Base-by-base conservation (phyloP, 2,113 vertebrate species). In the Boulengeromyrus knoepffleri region DNA sequence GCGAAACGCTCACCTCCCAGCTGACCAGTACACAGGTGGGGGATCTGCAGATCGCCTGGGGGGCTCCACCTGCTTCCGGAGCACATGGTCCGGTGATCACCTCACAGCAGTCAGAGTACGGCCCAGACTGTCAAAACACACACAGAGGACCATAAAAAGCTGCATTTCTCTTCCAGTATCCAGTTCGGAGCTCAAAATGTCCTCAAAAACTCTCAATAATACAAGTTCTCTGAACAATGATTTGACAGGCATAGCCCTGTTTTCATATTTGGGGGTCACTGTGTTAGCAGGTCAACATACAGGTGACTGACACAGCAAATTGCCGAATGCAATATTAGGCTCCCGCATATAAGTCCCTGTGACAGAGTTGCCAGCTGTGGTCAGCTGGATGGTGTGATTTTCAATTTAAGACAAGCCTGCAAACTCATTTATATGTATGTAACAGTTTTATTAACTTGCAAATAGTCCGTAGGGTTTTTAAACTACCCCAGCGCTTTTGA, bases 1-100 rank as follows among this genome's bases (percentile, higher is more conserved):
- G 21, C 2, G 31, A 87, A 17, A 24, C 0, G 13, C 96, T 96
- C 96, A 99, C 98, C 96, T 99, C 98, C 98, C 98, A 99, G 0
- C 95, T 97, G 91, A 99, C 95, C 88, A 98, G 96, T 88, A 97
- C 97, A 94, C 97, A 99, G 0, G 97, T 97, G 89, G 98, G 97
- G 90, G 98, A 99, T 92, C 95, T 98, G 95, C 97, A 99, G 0
- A 91, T 91, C 89, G 97, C 96, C 83, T 97, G 96, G 90, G 98
- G 98, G 66, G 96, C 91, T 89, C 92, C 97, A 95, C 98, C 99
- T 24, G 96, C 96, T 92, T 99, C 98, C 24, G 98, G 98, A 66
- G 97, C 97, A 90, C 98, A 98, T 31, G 98, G 97, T 62, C 97
- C 98, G 31, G 98, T 99, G 6, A 96, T 97, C 89, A 98, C 62